Percentiles rank a stretch among this genome's conserved stretches.
Evolutionary conservation across 2,888 invertebrate genomes (phyloP).

Genomic region (Parasteatoda lunata): DNA sequence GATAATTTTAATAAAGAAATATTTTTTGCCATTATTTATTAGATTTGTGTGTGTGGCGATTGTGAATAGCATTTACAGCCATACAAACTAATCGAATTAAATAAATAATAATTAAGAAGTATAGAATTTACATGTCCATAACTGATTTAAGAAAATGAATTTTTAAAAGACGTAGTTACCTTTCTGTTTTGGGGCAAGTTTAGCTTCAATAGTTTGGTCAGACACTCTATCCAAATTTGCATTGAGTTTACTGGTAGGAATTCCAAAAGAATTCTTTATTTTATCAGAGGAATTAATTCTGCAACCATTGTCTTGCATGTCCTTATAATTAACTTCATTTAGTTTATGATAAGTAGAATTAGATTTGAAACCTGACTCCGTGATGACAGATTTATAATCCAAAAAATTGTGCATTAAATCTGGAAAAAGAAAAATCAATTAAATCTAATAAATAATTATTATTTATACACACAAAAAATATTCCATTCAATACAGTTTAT

Average conservation of each 20-base stretch:
- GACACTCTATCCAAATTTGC: conserved; percentile 17
- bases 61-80: too few species aligned
- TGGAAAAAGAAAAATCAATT: conserved; percentile 8
- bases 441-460: not conserved
- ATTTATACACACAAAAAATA: not conserved
- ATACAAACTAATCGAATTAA: too few species aligned
- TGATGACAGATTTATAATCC: conserved; percentile 26
- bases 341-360: conserved; percentile 11
- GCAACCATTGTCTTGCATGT: conserved; percentile 69
- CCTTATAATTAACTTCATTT: conserved; percentile 37
- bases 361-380: conserved; percentile 23
- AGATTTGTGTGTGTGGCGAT: too few species aligned
- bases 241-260: conserved; percentile 56
- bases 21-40: too few species aligned
- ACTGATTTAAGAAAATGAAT: too few species aligned
- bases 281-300: conserved; percentile 70
- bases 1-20: too few species aligned
- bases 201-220: conserved; percentile 72
- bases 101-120: too few species aligned
- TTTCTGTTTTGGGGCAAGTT: conserved; percentile 73
- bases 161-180: conserved; percentile 69
- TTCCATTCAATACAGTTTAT: too few species aligned
- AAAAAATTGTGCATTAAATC: conserved; percentile 25
- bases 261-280: conserved; percentile 71
- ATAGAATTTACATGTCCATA: too few species aligned